Evolutionary conservation across 2,888 invertebrate genomes (phyloP).

Genomic region (Synergus japonicus): DNA sequence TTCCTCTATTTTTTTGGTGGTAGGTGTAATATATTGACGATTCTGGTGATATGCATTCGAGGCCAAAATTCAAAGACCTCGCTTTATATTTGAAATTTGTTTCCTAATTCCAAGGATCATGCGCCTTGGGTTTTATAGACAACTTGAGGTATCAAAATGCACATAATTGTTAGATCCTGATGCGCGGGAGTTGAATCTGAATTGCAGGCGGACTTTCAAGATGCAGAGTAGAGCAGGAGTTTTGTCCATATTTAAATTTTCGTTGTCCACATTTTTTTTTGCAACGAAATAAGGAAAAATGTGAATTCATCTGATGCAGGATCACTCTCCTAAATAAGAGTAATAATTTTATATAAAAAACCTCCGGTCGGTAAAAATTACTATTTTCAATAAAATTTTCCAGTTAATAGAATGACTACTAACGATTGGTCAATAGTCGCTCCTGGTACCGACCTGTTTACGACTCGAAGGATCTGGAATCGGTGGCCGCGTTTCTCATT

Average conservation of each 20-base stretch:
- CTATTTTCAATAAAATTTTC: not conserved
- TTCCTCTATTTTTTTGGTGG: slow-evolving; percentile 5
- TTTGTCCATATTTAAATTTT: slow-evolving; percentile 39
- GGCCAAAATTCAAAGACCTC: slow-evolving; percentile 35
- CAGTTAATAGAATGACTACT: not conserved
- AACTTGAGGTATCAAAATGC: slow-evolving; percentile 44
- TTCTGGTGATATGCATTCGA: slow-evolving; percentile 29
- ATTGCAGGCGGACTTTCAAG: slow-evolving; percentile 43
- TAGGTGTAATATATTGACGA: slow-evolving; percentile 26
- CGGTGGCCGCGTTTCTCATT: slow-evolving; percentile 44
- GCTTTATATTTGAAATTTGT: not conserved
- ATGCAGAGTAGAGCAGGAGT: slow-evolving; percentile 32
- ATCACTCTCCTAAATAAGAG: not conserved
- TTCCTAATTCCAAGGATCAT: slow-evolving; percentile 6
- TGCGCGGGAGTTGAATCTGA: slow-evolving; percentile 48
- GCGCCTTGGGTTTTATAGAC: not conserved
- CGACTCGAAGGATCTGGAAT: slow-evolving; percentile 42
- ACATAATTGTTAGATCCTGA: slow-evolving; percentile 45
- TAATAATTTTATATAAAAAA: too few species aligned
- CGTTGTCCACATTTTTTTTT: not conserved
- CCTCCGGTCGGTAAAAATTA: too few species aligned
- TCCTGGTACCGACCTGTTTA: slow-evolving; percentile 40
- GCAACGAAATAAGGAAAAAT: not conserved
- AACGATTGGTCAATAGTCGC: not conserved
- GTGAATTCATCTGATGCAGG: not conserved